Base-by-base conservation (phyloP, 2,797 vertebrate genomes). In the Toxotes lorentzi region DNA sequence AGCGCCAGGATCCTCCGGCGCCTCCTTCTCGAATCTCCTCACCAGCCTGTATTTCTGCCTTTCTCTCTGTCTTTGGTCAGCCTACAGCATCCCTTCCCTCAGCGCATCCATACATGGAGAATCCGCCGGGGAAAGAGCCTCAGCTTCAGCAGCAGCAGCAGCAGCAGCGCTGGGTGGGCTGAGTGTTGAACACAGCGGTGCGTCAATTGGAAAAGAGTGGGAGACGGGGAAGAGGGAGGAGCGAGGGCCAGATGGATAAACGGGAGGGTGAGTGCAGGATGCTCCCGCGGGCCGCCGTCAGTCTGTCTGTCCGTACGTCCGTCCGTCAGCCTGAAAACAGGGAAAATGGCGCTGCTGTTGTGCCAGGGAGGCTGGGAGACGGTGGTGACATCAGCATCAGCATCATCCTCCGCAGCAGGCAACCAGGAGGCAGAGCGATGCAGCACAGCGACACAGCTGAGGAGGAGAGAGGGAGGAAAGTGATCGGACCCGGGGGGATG, bases 301-400 rank as follows among this genome's bases (percentile, higher is more conserved):
- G 67, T 73, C 63, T 4, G 78, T 78, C 65, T 11, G 71, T 71
- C 76, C 16, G 62, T 83, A 67, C 27, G 27, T 27, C 27, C 27
- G 27, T 27, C 27, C 27, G 62, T 83, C 70, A 21, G 80, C 74
- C 61, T 77, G 85, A 59, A 48, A 53, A 61, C 13, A 56, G 43
- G 84, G 90, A 87, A 95, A 95, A 94, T 95, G 94, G 93, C 93
- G 92, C 91, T 61, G 87, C 78, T 88, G 92, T 73, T 88, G 85
- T 81, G 80, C 24, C 78, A 83, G 79, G 89, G 92, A 93, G 92
- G 92, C 92, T 93, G 91, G 86, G 89, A 90, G 93, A 84, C 79
- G 80, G 84, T 81, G 92, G 84, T 95, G 94, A 95, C 93, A 91
- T 93, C 93, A 94, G 83, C 91, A 88, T 23, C 87, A 91, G 72